A percentile compares a stretch with the other conserved stretches of the same genome.
Conservation (phyloP, 2,113 vertebrate genomes). For the Xyrauchen texanus region DNA sequence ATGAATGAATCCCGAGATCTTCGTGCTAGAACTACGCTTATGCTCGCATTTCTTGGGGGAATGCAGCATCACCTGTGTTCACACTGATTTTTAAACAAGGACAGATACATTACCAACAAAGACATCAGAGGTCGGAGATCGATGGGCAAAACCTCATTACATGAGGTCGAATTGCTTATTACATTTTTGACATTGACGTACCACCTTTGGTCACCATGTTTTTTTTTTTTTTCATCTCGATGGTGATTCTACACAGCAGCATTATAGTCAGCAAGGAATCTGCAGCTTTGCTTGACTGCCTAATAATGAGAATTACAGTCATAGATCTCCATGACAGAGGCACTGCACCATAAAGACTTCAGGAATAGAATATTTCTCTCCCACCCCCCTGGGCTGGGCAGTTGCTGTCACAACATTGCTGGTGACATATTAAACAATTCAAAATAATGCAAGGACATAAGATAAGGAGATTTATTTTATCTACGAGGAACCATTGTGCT, state of each 20-base stretch:
- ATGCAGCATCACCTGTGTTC: background rate
- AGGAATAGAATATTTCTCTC: slow-evolving; percentile 32
- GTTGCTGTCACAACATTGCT: background rate
- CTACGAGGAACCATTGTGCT: background rate
- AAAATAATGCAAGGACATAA: background rate
- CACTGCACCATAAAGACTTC: slow-evolving; percentile 38
- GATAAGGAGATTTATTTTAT: background rate
- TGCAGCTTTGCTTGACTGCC: slow-evolving; percentile 43
- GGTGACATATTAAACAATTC: background rate
- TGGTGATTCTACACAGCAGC: background rate
- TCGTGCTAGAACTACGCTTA: no score
- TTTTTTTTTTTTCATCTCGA: slow-evolving; percentile 22
- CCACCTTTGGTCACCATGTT: slow-evolving; percentile 13
- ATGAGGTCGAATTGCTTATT: slow-evolving; percentile 11
- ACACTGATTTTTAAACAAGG: slow-evolving; percentile 15
- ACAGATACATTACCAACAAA: slow-evolving; percentile 17
- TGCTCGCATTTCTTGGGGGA: no score
- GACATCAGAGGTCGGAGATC: slow-evolving; percentile 7
- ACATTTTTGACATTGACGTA: slow-evolving; percentile 18
- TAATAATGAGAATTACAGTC: slow-evolving; percentile 45
- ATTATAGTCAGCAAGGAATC: background rate
- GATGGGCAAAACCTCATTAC: slow-evolving; percentile 29
- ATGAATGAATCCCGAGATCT: no score
- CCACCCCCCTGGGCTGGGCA: background rate
- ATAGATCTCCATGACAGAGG: slow-evolving; percentile 52